Evolutionary conservation across 2,797 vertebrate species (phyloP).

Genomic region (Lutra lutra): DNA sequence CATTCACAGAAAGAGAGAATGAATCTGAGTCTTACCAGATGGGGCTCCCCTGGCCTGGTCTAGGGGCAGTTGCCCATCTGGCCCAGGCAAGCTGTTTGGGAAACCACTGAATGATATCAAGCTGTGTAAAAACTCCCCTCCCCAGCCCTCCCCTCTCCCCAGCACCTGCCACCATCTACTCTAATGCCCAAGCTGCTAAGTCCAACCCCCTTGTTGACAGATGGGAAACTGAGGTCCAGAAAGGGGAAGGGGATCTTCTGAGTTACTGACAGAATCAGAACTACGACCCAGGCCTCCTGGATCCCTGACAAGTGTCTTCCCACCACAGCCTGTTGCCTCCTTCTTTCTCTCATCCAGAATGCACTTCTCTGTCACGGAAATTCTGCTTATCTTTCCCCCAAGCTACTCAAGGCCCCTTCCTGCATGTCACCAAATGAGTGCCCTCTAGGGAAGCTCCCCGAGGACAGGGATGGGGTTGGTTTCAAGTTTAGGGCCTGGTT

Average conservation of each 20-base stretch:
- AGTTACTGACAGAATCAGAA: neutral
- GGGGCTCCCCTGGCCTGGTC: neutral
- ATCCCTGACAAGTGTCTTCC: neutral
- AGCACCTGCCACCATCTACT: neutral
- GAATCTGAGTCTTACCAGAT: neutral
- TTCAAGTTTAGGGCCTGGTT: neutral
- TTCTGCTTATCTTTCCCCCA: rapidly evolving
- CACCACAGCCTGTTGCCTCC: neutral
- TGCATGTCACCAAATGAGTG: neutral
- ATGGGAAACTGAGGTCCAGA: neutral
- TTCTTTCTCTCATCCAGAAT: neutral
- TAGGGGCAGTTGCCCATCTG: neutral
- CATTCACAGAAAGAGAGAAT: neutral
- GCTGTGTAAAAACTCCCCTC: neutral
- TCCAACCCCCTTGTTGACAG: neutral
- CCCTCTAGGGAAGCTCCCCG: neutral
- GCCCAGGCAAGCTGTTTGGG: neutral
- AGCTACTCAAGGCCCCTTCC: neutral
- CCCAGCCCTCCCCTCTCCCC: neutral
- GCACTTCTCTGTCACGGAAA: neutral
- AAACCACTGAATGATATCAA: neutral
- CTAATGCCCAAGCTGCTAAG: neutral
- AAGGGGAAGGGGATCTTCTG: neutral
- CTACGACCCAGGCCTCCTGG: neutral
- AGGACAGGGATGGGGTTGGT: neutral